Conservation (phyloP, 2,113 vertebrate genomes). For the Ailurus styani region DNA sequence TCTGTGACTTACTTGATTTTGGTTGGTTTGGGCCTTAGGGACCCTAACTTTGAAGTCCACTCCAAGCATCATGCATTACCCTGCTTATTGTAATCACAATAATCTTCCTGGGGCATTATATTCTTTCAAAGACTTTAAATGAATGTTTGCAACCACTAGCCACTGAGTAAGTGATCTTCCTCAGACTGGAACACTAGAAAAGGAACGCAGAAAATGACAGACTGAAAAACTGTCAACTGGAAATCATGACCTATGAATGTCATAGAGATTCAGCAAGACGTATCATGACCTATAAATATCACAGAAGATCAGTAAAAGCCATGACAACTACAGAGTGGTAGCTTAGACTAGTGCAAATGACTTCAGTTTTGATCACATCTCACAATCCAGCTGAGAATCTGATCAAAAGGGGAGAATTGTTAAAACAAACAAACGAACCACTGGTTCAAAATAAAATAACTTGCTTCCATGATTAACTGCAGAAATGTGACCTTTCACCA, state of each 20-base stretch:
- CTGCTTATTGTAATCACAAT: neutral
- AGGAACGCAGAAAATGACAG: neutral
- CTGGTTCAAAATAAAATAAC: neutral
- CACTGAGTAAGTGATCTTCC: neutral
- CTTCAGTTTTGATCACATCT: neutral
- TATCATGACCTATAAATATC: neutral
- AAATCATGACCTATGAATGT: neutral
- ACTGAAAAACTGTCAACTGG: neutral
- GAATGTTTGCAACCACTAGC: neutral
- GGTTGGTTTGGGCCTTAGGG: neutral
- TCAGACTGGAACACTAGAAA: neutral
- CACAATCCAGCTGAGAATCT: neutral
- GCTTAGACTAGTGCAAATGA: neutral
- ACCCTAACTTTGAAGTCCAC: neutral
- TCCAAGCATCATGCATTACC: neutral
- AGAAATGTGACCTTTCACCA: neutral
- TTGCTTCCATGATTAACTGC: neutral
- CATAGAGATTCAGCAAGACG: neutral
- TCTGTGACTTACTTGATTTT: neutral
- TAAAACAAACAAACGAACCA: neutral
- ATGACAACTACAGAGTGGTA: neutral
- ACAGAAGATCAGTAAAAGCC: neutral
- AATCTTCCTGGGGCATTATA: neutral
- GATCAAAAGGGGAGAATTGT: neutral
- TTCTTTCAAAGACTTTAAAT: neutral